These are phyloP conservation scores for Megalopta genalis DNA, from an alignment of 1,140 invertebrate genomes.

Conservation along the genomic window DNA sequence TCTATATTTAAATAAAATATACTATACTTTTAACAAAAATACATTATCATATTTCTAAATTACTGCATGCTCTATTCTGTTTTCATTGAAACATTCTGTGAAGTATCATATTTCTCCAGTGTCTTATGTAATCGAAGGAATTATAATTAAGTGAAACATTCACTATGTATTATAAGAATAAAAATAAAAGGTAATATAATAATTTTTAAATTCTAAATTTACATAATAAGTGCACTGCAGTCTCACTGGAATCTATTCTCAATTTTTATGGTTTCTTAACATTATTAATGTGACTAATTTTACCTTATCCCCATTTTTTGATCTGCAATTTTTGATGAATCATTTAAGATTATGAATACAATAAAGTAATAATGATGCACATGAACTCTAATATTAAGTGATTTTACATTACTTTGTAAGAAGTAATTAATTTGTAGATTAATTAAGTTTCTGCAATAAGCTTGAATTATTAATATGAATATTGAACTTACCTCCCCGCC, in stretches of 20 bases:
- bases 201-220: slow-evolving; percentile 1
- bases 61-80: slow-evolving; percentile 16
- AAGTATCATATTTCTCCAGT: neutral
- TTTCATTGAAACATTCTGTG: neutral
- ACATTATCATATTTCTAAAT: neutral
- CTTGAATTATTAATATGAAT: slow-evolving; percentile 16
- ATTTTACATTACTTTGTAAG: neutral
- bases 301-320: slow-evolving; percentile 30
- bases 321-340: slow-evolving; percentile 37
- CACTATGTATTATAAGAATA: neutral
- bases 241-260: slow-evolving; percentile 2
- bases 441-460: slow-evolving; percentile 2
- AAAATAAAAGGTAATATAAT: neutral
- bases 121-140: slow-evolving; percentile 5
- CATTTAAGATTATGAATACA: slow-evolving; percentile 18
- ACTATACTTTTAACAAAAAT: neutral
- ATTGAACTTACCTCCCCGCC: slow-evolving; percentile 88
- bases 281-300: slow-evolving; percentile 11
- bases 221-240: neutral
- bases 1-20: neutral
- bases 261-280: slow-evolving; percentile 12
- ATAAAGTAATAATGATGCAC: slow-evolving; percentile 10
- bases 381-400: neutral
- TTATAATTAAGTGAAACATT: slow-evolving; percentile 1
- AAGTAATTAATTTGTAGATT: neutral